Evolutionary conservation across 2,113 vertebrate genomes (phyloP), one percentile per base, ranked within the genome.

Genomic region (Ciconia maguari): DNA sequence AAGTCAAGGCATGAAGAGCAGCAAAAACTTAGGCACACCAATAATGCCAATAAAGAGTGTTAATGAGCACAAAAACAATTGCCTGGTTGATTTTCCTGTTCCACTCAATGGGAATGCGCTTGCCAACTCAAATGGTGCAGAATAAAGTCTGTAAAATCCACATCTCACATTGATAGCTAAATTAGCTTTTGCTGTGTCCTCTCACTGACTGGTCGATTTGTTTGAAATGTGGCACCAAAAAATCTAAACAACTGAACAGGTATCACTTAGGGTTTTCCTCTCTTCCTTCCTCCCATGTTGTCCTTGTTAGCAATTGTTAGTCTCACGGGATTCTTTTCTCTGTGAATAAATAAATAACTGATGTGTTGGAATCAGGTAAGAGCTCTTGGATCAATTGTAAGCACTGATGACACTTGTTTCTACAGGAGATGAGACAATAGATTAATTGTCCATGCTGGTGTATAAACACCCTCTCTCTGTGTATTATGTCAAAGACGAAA

Each of bases 351-450:
- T 90, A 96, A 97, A 89, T 91, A 90, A 88, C 71, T 64, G 82
- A 77, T 94, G 42, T 91, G 74, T 46, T 83, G 62, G 89, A 91
- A 92, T 94, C 93, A 95, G 94, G 95, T 95, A 94, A 93, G 91
- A 90, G 64, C 84, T 92, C 94, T 96, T 87, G 85, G 94, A 94
- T 95, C 83, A 85, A 19, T 91, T 88, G 74, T 57, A 83, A 91
- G 75, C n/a, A 71, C 75, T 91, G 89, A 94, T 93, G 91, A 58
- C 68, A 93, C 91, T 97, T 96, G 80, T 93, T 96, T 96, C 93
- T 96, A 34, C 58, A 93, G 7, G 13, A 90, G 66, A 83, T 41
- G 36, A 78, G 65, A 97, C 81, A 96, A 95, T 27, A 91, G 88
- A 83, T 83, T 91, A 48, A 89, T 93, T 97, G 94, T 97, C 90